Evolutionary conservation across 2,797 vertebrate genomes (phyloP).

Genomic region (Diglossa cyanea): DNA sequence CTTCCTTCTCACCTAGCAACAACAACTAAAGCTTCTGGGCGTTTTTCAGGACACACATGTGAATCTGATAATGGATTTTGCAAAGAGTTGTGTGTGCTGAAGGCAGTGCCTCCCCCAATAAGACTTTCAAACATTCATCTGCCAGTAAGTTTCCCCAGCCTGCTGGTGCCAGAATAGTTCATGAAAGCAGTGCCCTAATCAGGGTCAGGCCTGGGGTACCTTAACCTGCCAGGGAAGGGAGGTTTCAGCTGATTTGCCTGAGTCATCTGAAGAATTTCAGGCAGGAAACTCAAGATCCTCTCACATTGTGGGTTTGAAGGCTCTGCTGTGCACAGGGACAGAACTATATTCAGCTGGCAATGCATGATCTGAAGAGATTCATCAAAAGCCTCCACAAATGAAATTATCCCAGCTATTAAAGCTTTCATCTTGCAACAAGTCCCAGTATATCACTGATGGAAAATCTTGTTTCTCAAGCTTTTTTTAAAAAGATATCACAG

Average conservation of each 20-base stretch:
- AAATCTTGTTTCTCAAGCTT: background rate
- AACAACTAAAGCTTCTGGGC: background rate
- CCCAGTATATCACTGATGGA: fast-evolving
- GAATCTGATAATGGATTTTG: background rate
- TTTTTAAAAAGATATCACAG: background rate
- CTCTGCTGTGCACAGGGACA: background rate
- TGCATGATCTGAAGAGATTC: background rate
- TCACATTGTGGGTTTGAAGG: background rate
- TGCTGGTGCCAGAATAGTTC: background rate
- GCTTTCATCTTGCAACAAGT: background rate
- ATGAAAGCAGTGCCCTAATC: background rate
- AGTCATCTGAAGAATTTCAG: background rate
- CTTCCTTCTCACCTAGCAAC: background rate
- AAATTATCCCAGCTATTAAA: background rate
- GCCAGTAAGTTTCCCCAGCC: background rate
- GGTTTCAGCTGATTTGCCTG: background rate
- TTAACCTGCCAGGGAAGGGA: background rate
- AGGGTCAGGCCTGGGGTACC: background rate
- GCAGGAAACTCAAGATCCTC: background rate
- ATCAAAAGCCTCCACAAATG: background rate
- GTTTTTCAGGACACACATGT: background rate
- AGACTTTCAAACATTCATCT: background rate
- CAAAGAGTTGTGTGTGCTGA: background rate
- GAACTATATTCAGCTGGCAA: background rate
- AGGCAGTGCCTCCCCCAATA: background rate